Base-by-base conservation (phyloP, 2,113 vertebrate genomes). In the Thermophis baileyi region DNA sequence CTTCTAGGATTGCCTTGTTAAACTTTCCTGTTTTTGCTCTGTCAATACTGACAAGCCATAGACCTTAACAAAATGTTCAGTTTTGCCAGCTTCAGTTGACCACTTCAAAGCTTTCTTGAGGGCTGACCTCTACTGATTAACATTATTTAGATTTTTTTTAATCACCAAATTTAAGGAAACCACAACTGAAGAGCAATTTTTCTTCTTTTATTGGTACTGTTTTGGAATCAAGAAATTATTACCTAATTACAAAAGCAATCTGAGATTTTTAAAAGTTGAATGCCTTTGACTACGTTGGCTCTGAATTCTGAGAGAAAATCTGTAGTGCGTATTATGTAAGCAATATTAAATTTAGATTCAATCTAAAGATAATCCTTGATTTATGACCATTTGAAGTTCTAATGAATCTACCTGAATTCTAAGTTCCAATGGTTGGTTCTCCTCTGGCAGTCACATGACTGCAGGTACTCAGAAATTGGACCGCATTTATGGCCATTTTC, bases 81-180 rank as follows among this genome's bases (percentile, higher is more conserved):
- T 98, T 98, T 98, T 97, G 98, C 98, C 98, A 98, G 97, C 96
- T 97, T 97, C 96, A 97, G 97, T 97, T 98, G 97, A 98, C 97
- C 95, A 97, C 97, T 98, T 98, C 98, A 98, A 98, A 98, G 98
- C 97, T 97, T 97, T 92, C 97, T 98, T 98, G 97, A 97, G n/a
- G 97, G 98, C 98, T 98, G 97, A 97, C 96, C 96, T 96, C 97
- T 94, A 94, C 97, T 98, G 98, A 98, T 99, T 98, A 99, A 97
- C 96, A 97, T 96, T 97, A 96, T 97, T 98, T 96, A 98, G 96
- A 97, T 95, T 98, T 98, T 98, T 98, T 97, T 97, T 95, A 96
- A 98, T 97, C 96, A 95, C 94, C 95, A 95, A 94, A 96, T 96
- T 95, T 94, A 96, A 95, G 98, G 98, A 98, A 98, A 96, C 86